Evolutionary conservation across 30 jellyfish, hydroid and myxozoan genomes (phyloP), one percentile per base, ranked within the genome.

Genomic region (Hydractinia symbiolongicarpus): DNA sequence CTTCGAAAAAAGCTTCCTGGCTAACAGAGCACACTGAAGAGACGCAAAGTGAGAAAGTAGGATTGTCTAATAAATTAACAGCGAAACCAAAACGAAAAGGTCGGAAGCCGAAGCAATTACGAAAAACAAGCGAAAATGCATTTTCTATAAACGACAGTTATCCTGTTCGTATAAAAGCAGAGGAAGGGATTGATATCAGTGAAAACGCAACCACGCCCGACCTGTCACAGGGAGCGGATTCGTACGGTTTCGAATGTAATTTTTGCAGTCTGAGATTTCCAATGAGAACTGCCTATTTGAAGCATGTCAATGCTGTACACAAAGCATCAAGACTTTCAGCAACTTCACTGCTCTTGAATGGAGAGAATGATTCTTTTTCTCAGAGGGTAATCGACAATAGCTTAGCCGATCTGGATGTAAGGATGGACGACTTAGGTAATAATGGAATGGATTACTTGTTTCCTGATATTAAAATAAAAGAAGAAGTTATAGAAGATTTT

Each of bases 251-350:
- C 54, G 82, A 66, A 30, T 79, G 87, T 61, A 79, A 79, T 52
- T 61, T 79, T 66, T 79, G 87, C 53, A 57, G 67, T 60, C 84
- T 60, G 5, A 52, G 17, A 16, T 79, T 79, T 50, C 87, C 84
- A 11, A 61, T 66, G n/a, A 69, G 87, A 20, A 79, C 87, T 7
- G 85, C 83, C 14, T 79, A 79, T 53, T 66, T 79, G 53, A 79
- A 79, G 67, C 87, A 79, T 61, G 44, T 79, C 67, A 79, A 79
- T 21, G 61, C 55, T n/a, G 67, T 61, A 6, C 87, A 79, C 49
- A 79, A 77, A 60, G 20, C 21, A 53, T 5, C 85, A 5, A 51
- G 51, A 74, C 5, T 11, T 49, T 13, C 7, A 51, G 40, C 19
- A 1, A 58, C 2, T 16, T 2, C 69, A 13, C 69, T 58, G 1